phyloP scores from a whole-genome alignment of 2,113 vertebrate species.

The Rousettus leschenaultii region DNA sequence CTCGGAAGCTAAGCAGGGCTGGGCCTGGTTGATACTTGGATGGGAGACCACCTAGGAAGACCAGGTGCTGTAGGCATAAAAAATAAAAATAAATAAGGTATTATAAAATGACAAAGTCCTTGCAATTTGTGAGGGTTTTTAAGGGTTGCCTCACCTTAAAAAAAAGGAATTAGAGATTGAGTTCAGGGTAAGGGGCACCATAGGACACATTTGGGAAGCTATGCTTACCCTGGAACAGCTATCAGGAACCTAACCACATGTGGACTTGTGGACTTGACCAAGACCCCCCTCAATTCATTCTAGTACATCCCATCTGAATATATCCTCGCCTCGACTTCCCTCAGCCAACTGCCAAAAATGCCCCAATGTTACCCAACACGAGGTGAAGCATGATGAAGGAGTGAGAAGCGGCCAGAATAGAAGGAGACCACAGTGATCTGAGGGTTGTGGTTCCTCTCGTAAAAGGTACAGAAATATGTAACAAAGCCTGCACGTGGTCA shows the following conservation, averaged over 20 bases:
- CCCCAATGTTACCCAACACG: not conserved
- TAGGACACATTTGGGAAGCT: not conserved
- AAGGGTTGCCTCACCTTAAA: too few relatives aligned
- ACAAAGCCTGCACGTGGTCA: not conserved
- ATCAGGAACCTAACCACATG: not conserved
- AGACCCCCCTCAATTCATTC: not conserved
- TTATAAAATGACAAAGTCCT: too few relatives aligned
- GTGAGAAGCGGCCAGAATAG: not conserved
- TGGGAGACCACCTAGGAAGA: too few relatives aligned
- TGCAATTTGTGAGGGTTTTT: too few relatives aligned
- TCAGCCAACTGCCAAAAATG: not conserved
- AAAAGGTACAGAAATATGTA: not conserved
- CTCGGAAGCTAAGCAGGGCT: too few relatives aligned
- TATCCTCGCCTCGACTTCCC: not conserved
- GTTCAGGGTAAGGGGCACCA: accelerated
- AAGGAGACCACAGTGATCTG: not conserved
- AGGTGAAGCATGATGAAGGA: not conserved
- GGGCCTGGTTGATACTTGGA: too few relatives aligned
- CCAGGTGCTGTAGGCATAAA: too few relatives aligned
- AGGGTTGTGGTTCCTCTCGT: not conserved
- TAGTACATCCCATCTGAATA: not conserved
- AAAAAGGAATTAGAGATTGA: not conserved
- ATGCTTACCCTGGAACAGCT: not conserved
- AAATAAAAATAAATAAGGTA: too few relatives aligned
- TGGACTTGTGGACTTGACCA: not conserved